Percentiles rank a stretch among this genome's conserved stretches.
phyloP scores from a whole-genome alignment of 2,113 vertebrate genomes.

The Salvelinus fontinalis region DNA sequence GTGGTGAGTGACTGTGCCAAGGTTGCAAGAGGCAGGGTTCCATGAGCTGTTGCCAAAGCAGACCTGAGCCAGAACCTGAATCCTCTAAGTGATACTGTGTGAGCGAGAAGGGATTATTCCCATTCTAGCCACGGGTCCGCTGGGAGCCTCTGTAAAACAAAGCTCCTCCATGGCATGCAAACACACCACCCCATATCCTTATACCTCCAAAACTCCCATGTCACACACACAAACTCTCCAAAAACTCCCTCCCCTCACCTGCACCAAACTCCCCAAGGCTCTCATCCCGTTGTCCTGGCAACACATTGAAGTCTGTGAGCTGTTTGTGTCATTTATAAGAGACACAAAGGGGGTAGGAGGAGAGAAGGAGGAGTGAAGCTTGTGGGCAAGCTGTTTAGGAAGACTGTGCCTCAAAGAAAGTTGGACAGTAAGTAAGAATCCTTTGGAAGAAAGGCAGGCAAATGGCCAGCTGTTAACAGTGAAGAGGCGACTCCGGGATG shows the following conservation, averaged over 20 bases:
- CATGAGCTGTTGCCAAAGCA: conserved; percentile 47
- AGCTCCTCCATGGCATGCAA: conserved; percentile 3
- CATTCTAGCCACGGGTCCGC: conserved; percentile 37
- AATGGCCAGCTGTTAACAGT: conserved; percentile 13
- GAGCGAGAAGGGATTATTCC: conserved; percentile 28
- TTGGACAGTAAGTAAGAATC: neutral
- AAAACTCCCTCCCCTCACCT: conserved; percentile 12
- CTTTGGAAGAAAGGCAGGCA: conserved; percentile 2
- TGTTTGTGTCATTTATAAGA: conserved; percentile 49
- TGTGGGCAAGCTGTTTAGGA: conserved; percentile 28
- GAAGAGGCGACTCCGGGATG: no score
- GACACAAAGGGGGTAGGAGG: conserved; percentile 24
- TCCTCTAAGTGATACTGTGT: neutral
- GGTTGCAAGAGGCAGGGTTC: conserved; percentile 31
- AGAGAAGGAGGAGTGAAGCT: conserved; percentile 16
- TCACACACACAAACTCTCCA: conserved; percentile 21
- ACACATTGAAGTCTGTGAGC: conserved; percentile 49
- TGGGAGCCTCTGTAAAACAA: conserved; percentile 43
- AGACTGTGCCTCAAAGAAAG: conserved; percentile 21
- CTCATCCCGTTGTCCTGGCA: conserved; percentile 50
- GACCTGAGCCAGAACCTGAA: conserved; percentile 17
- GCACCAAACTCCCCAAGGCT: conserved; percentile 40
- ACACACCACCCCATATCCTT: neutral
- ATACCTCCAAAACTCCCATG: neutral
- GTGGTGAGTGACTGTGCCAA: conserved; percentile 19